Percentiles rank a stretch among this genome's conserved stretches.
These are phyloP conservation scores for Eremophila alpestris DNA, from an alignment of 2,797 vertebrate species.

Conservation along the genomic window DNA sequence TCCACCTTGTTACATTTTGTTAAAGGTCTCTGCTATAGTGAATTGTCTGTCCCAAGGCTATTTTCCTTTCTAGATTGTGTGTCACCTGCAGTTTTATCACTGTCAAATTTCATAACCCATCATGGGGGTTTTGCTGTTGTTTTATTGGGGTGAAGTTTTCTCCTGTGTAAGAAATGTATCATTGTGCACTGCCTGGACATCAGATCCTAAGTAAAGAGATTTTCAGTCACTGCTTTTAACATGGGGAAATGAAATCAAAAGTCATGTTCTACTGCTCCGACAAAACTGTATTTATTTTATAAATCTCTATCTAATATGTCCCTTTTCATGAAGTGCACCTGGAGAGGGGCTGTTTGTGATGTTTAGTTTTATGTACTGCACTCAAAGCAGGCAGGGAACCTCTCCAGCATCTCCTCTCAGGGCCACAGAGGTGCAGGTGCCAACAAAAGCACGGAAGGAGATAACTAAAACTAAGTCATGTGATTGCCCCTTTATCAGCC, in stretches of 20 bases:
- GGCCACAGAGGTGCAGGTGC: not conserved
- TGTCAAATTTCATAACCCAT: not conserved
- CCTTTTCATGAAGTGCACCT: not conserved
- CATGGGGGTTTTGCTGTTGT: accelerated
- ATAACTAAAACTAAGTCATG: not conserved
- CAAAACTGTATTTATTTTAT: not conserved
- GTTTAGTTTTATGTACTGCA: no score
- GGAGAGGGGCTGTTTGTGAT: not conserved
- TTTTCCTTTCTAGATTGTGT: not conserved
- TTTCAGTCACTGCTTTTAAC: not conserved
- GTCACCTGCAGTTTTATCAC: not conserved
- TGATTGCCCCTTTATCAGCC: not conserved
- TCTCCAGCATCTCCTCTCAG: not conserved
- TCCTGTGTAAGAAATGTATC: not conserved
- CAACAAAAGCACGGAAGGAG: not conserved
- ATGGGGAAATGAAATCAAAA: not conserved
- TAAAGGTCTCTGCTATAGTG: not conserved
- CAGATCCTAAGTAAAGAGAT: not conserved
- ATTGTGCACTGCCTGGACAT: not conserved
- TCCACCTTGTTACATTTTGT: not conserved
- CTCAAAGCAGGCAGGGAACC: not conserved
- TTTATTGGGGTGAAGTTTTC: not conserved
- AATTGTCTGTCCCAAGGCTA: not conserved
- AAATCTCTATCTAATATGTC: not conserved
- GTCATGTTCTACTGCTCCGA: not conserved